A percentile compares a stretch with the other conserved stretches of the same genome.
phyloP scores from a whole-genome alignment of 2,113 vertebrate species.

The Eulemur macaco region DNA sequence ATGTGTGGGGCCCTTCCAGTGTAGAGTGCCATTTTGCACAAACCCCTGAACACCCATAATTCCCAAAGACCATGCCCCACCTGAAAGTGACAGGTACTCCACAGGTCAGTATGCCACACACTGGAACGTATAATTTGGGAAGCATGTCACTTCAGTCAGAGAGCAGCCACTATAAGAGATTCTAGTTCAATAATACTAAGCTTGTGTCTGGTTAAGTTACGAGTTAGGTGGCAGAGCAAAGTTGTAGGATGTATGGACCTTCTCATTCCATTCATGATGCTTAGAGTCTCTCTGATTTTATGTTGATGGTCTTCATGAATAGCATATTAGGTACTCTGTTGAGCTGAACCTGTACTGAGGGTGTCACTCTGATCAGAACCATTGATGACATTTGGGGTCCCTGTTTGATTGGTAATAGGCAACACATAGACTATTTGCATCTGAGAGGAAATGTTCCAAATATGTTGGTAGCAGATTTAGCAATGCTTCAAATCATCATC shows the following conservation, averaged over 20 bases:
- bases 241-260: background rate
- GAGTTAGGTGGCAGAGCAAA: background rate
- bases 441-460: background rate
- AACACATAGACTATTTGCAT: too few species aligned
- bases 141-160: background rate
- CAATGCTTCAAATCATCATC: background rate
- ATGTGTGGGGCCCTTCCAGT: background rate
- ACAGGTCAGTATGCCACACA: background rate
- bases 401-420: background rate
- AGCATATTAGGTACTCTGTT: background rate
- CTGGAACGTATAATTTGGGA: background rate
- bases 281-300: background rate
- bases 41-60: background rate
- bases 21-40: background rate
- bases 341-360: background rate
- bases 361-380: background rate
- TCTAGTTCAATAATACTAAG: background rate
- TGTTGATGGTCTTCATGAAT: background rate
- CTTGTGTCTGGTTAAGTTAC: background rate
- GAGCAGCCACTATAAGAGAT: background rate
- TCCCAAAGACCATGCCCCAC: background rate
- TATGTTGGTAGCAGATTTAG: background rate
- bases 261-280: background rate
- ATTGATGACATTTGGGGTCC: background rate
- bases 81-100: background rate